Evolutionary conservation across 1,140 invertebrate species (phyloP).

Genomic region (Halesus radiatus): DNA sequence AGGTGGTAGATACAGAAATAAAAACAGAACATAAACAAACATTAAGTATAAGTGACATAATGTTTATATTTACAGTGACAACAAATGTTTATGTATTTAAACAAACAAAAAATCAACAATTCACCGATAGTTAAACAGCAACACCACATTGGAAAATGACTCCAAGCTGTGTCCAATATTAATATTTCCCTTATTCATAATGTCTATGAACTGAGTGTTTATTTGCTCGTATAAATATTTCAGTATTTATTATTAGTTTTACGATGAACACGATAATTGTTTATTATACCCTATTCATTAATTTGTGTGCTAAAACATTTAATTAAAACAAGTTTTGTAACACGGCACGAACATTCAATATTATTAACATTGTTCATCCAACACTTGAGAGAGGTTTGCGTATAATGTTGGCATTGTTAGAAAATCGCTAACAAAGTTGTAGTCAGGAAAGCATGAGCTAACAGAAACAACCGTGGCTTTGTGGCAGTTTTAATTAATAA

Average conservation of each 20-base stretch:
- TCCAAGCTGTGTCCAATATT: constrained; percentile 17
- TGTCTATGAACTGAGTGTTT: constrained; percentile 13
- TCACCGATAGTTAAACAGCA: constrained; percentile 7
- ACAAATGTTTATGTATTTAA: neutral
- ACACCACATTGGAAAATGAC: neutral
- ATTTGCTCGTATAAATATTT: constrained; percentile 9
- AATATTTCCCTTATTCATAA: neutral
- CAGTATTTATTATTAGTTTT: constrained; percentile 17
- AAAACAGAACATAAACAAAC: constrained; percentile 39
- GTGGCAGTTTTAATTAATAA: constrained; percentile 15
- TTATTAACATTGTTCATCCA: constrained; percentile 47
- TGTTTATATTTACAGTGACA: constrained; percentile 10
- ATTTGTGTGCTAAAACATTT: constrained; percentile 59
- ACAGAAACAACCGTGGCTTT: constrained; percentile 44
- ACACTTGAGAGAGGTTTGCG: constrained; percentile 5
- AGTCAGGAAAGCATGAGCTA: constrained; percentile 50
- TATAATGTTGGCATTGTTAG: constrained; percentile 31
- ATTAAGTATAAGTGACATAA: constrained; percentile 29
- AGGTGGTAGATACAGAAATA: constrained; percentile 33
- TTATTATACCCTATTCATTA: constrained; percentile 50
- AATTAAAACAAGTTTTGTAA: constrained; percentile 53
- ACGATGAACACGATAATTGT: constrained; percentile 56
- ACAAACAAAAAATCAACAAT: constrained; percentile 42
- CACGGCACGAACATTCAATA: constrained; percentile 55
- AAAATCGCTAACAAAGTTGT: constrained; percentile 54